Evolutionary conservation across 2,888 invertebrate species (phyloP), one percentile per base, ranked within the genome.

Genomic region (Darwinula stevensoni): DNA sequence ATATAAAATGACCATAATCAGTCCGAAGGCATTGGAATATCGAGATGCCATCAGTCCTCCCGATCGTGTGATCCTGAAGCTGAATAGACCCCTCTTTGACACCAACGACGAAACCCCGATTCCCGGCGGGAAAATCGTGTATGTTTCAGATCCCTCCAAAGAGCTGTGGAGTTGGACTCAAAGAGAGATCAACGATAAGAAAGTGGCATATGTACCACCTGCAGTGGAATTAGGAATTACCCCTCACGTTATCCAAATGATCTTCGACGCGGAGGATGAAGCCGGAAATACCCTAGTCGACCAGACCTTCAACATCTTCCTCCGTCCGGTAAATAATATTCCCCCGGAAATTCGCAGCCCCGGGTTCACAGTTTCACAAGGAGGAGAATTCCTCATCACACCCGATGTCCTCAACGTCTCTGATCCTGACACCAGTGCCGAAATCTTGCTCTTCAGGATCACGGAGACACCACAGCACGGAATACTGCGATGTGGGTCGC

Each of bases 141-240:
- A 42, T 11, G 45, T 47, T 35, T 46, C 48, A 17, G 38, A 44
- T 22, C 42, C 44, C 11, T 37, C 40, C n/a, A 31, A 31, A 9
- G 37, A 38, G 31, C 38, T 48, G 11, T 35, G 33, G 6, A 39
- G 38, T 16, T 51, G 51, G 35, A 45, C 44, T 1, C 51, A 51
- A 35, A 42, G 47, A 5, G 44, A 50, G 39, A 40, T 51, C n/a
- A 48, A 48, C 36, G 47, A 50, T 34, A 43, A 44, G 28, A 49
- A 49, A 39, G 41, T 51, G 11, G 48, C 50, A 35, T 51, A 46
- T 36, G 37, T 42, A 17, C 48, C 51, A 2, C 48, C 49, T 3
- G 37, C 36, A 12, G 39, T 40, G 16, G 50, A 51, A 34, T 39
- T 49, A 4, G 49, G 50, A 2, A 38, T 50, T 18, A 40, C 44